phyloP scores from a whole-genome alignment of 2,113 vertebrate genomes.

The Gallinago jamesoni region DNA sequence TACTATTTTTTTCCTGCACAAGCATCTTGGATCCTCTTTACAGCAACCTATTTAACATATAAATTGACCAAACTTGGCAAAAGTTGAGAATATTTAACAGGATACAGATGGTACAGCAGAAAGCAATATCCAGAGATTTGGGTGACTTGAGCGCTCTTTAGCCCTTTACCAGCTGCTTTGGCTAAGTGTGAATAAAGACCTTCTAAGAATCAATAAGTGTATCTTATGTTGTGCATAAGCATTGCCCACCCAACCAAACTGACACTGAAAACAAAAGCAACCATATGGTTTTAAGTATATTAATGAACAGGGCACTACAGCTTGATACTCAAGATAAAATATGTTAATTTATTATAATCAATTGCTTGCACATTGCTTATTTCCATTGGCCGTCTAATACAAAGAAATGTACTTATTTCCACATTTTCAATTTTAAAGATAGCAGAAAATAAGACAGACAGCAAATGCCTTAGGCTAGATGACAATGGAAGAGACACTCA shows the following conservation, averaged over 20 bases:
- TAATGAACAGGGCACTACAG: conserved; percentile 40
- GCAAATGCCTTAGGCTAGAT: not conserved
- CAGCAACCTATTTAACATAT: conserved; percentile 78
- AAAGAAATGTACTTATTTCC: not conserved
- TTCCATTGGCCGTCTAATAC: not conserved
- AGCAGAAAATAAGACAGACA: conserved; percentile 47
- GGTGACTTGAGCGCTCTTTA: conserved; percentile 75
- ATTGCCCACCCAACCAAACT: conserved; percentile 67
- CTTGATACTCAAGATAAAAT: conserved; percentile 57
- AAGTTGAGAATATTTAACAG: conserved; percentile 81
- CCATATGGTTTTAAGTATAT: conserved; percentile 71
- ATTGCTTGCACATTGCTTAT: not conserved
- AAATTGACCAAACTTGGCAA: conserved; percentile 83
- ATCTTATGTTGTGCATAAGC: conserved; percentile 72
- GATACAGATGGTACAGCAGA: conserved; percentile 80
- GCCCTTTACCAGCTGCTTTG: conserved; percentile 79
- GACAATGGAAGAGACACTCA: conserved; percentile 1
- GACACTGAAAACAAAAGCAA: conserved; percentile 70
- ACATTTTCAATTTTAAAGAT: conserved; percentile 6
- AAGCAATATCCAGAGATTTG: conserved; percentile 82
- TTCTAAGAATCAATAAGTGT: conserved; percentile 77
- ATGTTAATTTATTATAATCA: conserved; percentile 13
- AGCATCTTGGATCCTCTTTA: conserved; percentile 72
- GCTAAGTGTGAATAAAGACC: conserved; percentile 80
- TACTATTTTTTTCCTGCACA: conserved; percentile 28